phyloP scores from a whole-genome alignment of 30 jellyfish, hydroid and myxozoan genomes.

The Clytia hemisphaerica region DNA sequence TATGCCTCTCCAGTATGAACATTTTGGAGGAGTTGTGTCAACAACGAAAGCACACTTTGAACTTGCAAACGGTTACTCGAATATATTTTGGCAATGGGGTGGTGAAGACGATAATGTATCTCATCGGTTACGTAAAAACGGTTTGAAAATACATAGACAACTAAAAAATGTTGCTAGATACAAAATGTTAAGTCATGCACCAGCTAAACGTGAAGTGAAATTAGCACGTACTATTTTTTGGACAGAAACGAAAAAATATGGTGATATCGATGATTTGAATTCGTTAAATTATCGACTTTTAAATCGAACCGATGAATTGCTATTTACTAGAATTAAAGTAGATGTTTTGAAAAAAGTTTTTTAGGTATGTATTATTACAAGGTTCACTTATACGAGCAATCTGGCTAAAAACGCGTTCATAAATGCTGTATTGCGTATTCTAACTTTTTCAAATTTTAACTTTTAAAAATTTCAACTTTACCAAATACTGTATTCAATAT shows the following conservation, averaged over 20 bases:
- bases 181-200: slow-evolving; percentile 53
- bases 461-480: no score
- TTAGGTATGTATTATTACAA: no score
- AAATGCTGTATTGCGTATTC: no score
- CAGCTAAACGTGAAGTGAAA: slow-evolving; percentile 1
- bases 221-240: background rate
- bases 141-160: slow-evolving; percentile 55
- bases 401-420: no score
- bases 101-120: slow-evolving; percentile 44
- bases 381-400: no score
- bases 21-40: slow-evolving; percentile 39
- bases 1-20: slow-evolving; percentile 28
- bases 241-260: background rate
- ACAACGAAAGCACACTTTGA: slow-evolving; percentile 2
- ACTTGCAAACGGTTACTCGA: slow-evolving; percentile 24
- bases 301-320: slow-evolving; percentile 7
- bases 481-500: no score
- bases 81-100: slow-evolving; percentile 44
- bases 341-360: no score
- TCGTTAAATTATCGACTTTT: slow-evolving; percentile 32
- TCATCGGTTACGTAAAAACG: slow-evolving; percentile 27
- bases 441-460: no score
- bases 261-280: slow-evolving; percentile 47
- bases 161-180: slow-evolving; percentile 57
- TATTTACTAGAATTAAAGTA: slow-evolving; percentile 47